Evolutionary conservation across 2,113 vertebrate genomes (phyloP), one percentile per base, ranked within the genome.

Genomic region (Leptosomus discolor): DNA sequence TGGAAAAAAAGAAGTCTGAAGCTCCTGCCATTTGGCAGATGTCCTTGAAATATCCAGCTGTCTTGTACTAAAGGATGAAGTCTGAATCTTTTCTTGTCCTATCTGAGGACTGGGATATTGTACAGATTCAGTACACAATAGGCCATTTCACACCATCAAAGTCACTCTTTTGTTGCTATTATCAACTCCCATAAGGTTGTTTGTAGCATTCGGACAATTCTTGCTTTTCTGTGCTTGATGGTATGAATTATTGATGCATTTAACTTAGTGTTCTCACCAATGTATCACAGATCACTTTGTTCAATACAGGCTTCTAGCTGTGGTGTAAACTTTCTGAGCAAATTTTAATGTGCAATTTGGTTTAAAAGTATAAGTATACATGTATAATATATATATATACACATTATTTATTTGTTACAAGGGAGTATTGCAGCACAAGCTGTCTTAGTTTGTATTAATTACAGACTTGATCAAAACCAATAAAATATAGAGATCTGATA

Each of bases 81-180:
- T 94, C 77, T 92, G 91, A 97, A 87, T 96, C 70, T 97, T 79
- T 41, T 90, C 74, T 92, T 90, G 94, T 75, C 91, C 78, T 93
- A 12, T 95, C 64, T 53, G 75, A 80, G 48, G 45, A 64, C 46
- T 0, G 5, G 84, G 78, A 48, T 94, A 51, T 60, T 74, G 46
- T 90, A 87, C 92, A 88, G 93, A 90, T 85, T 95, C 75, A 93
- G 94, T 86, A 89, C 53, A 94, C 65, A 86, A 12, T 87, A 93
- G 96, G 75, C 51, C 29, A 51, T 97, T 98, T 95, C 91, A 78
- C 74, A 95, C 93, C 97, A 95, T 97, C 91, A 80, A 96, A 94
- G 97, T 95, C 84, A 95, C 77, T 94, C n/a, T 58, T 68, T 22
- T 74, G 65, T 88, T 96, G 94, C 70, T 92, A 26, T 94, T 94